These are phyloP conservation scores for Agonopterix subpropinquella DNA, from an alignment of 2,888 invertebrate genomes.

Conservation along the genomic window DNA sequence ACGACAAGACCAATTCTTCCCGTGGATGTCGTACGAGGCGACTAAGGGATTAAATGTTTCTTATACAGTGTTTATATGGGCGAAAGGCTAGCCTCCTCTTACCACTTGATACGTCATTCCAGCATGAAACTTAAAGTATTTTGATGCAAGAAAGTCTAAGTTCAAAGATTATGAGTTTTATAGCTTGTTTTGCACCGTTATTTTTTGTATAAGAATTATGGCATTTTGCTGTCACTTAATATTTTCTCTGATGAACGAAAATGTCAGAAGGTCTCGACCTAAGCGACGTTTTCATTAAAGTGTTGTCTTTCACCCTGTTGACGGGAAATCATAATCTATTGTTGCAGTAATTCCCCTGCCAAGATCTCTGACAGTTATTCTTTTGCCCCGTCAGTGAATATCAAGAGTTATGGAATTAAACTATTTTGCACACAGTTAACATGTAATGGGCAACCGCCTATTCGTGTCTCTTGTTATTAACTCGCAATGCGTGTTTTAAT, in stretches of 20 bases:
- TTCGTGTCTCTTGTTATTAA: conserved; percentile 35
- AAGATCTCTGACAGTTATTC: conserved; percentile 23
- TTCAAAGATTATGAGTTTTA: no score
- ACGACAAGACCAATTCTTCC: no score
- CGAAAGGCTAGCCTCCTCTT: no score
- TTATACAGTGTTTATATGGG: no score
- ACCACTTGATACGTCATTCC: no score
- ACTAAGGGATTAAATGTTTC: no score
- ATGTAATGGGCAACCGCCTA: conserved; percentile 30
- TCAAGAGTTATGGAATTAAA: conserved; percentile 29
- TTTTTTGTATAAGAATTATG: conserved; percentile 15
- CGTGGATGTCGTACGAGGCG: no score
- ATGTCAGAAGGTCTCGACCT: conserved; percentile 29
- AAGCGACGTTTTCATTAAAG: conserved; percentile 54
- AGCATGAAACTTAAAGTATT: no score
- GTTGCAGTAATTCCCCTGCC: conserved; percentile 37
- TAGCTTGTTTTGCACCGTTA: no score
- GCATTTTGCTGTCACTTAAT: conserved; percentile 35
- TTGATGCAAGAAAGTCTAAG: no score
- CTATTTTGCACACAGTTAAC: conserved; percentile 35
- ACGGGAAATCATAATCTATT: conserved; percentile 43
- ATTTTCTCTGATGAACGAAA: conserved; percentile 35
- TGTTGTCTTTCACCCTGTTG: conserved; percentile 40
- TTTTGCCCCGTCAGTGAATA: conserved; percentile 25
- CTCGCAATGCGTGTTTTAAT: conserved; percentile 28